Conservation (phyloP, 2,113 vertebrate species). For the Epinephelus cyanopodus region DNA sequence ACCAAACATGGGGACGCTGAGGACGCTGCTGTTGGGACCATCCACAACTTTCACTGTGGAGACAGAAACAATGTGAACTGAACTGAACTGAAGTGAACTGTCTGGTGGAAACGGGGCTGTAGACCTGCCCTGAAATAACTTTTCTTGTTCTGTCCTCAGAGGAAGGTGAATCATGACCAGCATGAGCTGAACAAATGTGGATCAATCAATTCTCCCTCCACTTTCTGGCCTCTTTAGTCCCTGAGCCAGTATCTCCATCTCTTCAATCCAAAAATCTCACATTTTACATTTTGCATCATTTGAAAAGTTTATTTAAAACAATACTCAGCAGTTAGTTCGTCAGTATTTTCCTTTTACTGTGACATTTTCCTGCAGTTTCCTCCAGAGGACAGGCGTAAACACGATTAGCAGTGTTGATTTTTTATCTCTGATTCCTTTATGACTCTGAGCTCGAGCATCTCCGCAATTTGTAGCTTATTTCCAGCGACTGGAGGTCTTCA, state of each 20-base stretch:
- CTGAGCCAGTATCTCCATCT: background rate
- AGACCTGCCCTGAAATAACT: no score
- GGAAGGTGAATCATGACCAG: constrained; percentile 26
- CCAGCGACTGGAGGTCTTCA: constrained; percentile 36
- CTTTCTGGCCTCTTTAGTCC: background rate
- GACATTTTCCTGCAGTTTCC: constrained; percentile 12
- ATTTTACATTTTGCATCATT: background rate
- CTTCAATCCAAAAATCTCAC: background rate
- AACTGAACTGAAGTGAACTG: no score
- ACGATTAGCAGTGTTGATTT: constrained; percentile 27
- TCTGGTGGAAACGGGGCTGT: no score
- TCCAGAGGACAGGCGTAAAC: constrained; percentile 23
- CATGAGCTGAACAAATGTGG: constrained; percentile 1
- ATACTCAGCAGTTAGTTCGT: background rate
- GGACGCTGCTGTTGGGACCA: no score
- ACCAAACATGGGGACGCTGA: no score
- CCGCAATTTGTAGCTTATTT: constrained; percentile 61
- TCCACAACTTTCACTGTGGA: no score
- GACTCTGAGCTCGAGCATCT: constrained; percentile 17
- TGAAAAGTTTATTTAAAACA: constrained; percentile 14
- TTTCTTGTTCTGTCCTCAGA: constrained; percentile 6
- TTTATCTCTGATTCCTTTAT: constrained; percentile 30
- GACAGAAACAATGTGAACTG: no score
- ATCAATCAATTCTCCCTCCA: background rate
- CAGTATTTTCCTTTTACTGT: background rate